Evolutionary conservation across 2,888 invertebrate species (phyloP), one percentile per base, ranked within the genome.

Genomic region (Achlya flavicornis): DNA sequence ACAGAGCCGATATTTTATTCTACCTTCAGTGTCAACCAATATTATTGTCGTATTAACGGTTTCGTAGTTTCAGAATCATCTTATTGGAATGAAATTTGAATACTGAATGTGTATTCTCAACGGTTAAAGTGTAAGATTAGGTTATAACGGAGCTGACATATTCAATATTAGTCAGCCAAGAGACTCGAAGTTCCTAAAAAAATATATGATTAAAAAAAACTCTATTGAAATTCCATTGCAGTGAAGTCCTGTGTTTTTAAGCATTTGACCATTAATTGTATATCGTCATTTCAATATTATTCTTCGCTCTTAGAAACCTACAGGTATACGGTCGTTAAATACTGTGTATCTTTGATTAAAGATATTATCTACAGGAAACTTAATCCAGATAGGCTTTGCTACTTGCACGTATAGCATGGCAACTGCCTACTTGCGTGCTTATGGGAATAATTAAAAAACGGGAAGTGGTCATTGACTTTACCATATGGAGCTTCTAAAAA

Each of bases 1-100:
- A 63, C 73, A 64, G 64, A 68, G 67, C 68, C 66, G 74, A 77
- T 83, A 81, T 81, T 41, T 83, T 80, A 84, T 84, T 83, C 82
- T 79, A 78, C 78, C 76, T 80, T 71, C 77, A 75, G 77, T 74
- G 72, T 77, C 77, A 73, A 41, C 12, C n/a, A 53, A 53, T 53
- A 53, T 10, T 3, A 19, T 19, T 7, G 5, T 2, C 48, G 8
- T n/a, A 48, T 7, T 6, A 16, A 46, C 4, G 4, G n/a, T 48
- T n/a, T 7, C n/a, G 8, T n/a, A 16, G 16, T 16, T 48, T 16
- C 10, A 48, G 16, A 48, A 16, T 48, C 48, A 6, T 46, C 12
- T 14, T 38, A 10, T 10, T 8, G 7, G 10, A 1, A 26, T 26
- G 26, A 26, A 26, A 26, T 26, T 26, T 26, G 26, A 26, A 26